Percentiles rank a stretch among this genome's conserved stretches.
phyloP scores from a whole-genome alignment of 1,140 invertebrate genomes.

The Heterodera schachtii region DNA sequence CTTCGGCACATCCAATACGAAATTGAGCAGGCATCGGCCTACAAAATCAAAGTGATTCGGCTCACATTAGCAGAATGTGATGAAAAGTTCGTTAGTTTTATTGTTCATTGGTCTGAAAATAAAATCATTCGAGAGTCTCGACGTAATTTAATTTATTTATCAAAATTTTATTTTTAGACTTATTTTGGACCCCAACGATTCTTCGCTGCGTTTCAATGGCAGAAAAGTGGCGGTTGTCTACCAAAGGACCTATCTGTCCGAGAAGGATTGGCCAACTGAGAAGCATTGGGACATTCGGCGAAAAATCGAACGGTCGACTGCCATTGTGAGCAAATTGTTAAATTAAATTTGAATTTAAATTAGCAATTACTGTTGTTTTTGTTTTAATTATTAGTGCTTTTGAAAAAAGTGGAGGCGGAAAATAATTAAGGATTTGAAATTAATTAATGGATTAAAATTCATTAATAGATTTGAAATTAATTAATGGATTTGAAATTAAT shows the following conservation, averaged over 20 bases:
- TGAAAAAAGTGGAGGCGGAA: too few relatives aligned
- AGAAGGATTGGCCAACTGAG: neutral
- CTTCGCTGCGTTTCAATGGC: neutral
- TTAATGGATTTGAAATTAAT: too few relatives aligned
- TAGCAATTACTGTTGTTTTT: too few relatives aligned
- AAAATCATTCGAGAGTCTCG: too few relatives aligned
- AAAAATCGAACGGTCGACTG: neutral
- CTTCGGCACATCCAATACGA: neutral
- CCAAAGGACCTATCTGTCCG: neutral
- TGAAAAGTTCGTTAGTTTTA: neutral
- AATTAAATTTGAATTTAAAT: too few relatives aligned
- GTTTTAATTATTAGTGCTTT: too few relatives aligned
- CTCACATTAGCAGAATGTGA: neutral
- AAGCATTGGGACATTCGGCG: neutral
- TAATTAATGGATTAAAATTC: too few relatives aligned
- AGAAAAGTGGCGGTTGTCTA: neutral
- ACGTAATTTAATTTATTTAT: neutral
- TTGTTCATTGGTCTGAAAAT: too few relatives aligned
- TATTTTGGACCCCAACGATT: neutral
- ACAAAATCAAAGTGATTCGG: neutral
- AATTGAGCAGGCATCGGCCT: neutral
- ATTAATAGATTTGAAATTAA: too few relatives aligned
- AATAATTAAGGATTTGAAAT: too few relatives aligned
- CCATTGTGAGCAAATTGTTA: neutral
- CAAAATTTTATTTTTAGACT: neutral